Base-by-base conservation (phyloP, 2,113 vertebrate species). In the Isichthys henryi region DNA sequence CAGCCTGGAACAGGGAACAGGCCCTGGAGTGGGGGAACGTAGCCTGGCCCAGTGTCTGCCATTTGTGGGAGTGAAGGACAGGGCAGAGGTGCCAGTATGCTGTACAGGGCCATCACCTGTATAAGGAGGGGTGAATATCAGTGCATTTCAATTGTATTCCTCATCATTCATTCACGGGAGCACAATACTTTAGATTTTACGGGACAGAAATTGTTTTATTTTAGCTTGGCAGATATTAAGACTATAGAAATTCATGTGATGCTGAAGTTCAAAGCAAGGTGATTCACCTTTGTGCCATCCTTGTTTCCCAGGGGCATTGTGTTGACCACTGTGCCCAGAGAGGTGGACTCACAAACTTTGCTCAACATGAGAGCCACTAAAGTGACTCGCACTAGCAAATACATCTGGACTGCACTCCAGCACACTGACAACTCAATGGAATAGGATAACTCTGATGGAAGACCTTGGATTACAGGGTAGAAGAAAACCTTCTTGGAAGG, bases 41-140 rank as follows among this genome's bases (percentile, higher is more conserved):
- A 95, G 92, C 93, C 91, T 10, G 91, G 89, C 0, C 82, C 92
- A 1, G 2, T 21, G 84, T 95, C 95, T 58, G 94, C 83, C 0
- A 52, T 23, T 21, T 88, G 89, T 3, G 91, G 83, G 6, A 94
- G 17, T 10, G 88, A 8, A 0, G 93, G 93, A 88, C 95, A 95
- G 0, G 94, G 92, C 83, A 45, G 13, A 0, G 92, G 66, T 27
- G 77, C 89, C 11, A 95, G 91, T 87, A 90, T 91, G 0, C 35
- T 94, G 90, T 94, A 95, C 62, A 95, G 92, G 82, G 94, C 95
- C 7, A 88, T 90, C 6, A 95, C 94, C 95, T 95, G 92, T 5
- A 35, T 49, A 62, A 46, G 3, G 88, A 23, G 23, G n/a, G 49
- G n/a, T 5, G 2, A 5, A 43, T 23, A 43, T 56, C 83, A 21